Evolutionary conservation across 2,113 vertebrate species (phyloP).

Genomic region (Scalopus aquaticus): DNA sequence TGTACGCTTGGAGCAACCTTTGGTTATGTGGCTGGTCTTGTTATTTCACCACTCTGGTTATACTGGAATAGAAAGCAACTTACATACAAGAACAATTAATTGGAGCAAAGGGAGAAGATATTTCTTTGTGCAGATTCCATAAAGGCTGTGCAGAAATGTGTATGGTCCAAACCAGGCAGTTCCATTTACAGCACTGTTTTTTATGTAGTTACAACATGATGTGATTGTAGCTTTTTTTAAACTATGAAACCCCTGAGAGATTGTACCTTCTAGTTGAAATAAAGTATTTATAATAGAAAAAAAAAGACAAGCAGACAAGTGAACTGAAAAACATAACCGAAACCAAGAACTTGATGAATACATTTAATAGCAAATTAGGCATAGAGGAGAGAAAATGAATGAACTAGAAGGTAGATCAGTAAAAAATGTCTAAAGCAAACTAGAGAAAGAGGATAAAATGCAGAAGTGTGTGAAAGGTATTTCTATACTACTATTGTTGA

Average conservation of each 20-base stretch:
- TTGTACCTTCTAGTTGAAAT: constrained; percentile 87
- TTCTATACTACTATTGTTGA: no score
- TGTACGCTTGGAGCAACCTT: constrained; percentile 95
- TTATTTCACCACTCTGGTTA: constrained; percentile 95
- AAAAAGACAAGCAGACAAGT: no score
- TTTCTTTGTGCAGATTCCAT: constrained; percentile 85
- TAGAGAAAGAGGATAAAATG: background rate
- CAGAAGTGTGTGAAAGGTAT: background rate
- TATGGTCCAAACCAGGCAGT: constrained; percentile 82
- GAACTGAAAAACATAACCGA: background rate
- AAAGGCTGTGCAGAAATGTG: constrained; percentile 83
- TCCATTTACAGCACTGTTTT: constrained; percentile 79
- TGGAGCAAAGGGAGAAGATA: constrained; percentile 81
- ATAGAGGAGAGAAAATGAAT: background rate
- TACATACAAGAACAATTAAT: constrained; percentile 96
- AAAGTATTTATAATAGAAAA: constrained; percentile 86
- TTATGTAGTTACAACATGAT: constrained; percentile 75
- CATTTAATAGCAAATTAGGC: background rate
- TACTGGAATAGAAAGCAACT: constrained; percentile 96
- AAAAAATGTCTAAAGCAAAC: background rate
- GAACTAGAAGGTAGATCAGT: background rate
- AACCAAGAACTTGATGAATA: background rate
- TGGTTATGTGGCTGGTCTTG: constrained; percentile 92
- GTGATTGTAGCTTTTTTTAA: constrained; percentile 86
- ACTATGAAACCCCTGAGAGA: constrained; percentile 90